Percentiles rank a stretch among this genome's conserved stretches.
Conservation (phyloP, 2,888 invertebrate genomes). For the Panzeria rudis region DNA sequence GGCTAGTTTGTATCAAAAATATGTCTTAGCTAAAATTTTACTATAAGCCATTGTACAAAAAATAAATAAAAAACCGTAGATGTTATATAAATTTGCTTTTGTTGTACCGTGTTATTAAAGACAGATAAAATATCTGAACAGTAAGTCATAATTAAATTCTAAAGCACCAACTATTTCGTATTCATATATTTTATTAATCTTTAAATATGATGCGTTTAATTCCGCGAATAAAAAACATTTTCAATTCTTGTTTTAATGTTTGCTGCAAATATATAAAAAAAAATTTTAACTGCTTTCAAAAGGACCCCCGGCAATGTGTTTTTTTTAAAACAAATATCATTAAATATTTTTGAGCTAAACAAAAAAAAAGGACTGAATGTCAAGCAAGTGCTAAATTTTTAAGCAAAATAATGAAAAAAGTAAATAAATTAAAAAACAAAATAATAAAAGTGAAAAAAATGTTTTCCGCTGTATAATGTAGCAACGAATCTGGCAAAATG, state of each 20-base stretch:
- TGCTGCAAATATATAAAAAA: background rate
- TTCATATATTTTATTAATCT: background rate
- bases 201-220: background rate
- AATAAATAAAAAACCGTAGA: too few species aligned
- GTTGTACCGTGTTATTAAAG: background rate
- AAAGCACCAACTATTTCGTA: background rate
- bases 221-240: background rate
- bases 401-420: conserved; percentile 8
- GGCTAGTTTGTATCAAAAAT: too few species aligned
- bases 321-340: background rate
- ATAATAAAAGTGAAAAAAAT: background rate
- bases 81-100: too few species aligned
- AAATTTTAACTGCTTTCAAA: background rate
- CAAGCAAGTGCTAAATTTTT: conserved; percentile 4
- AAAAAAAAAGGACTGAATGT: background rate
- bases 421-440: background rate
- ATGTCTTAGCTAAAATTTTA: too few species aligned
- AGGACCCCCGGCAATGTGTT: background rate
- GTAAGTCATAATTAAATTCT: background rate
- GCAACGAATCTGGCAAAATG: conserved; percentile 19
- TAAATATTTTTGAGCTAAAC: background rate
- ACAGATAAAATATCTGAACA: background rate
- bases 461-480: background rate
- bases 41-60: too few species aligned
- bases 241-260: background rate